These are phyloP conservation scores for Gasterosteus aculeatus DNA, from an alignment of 2,113 vertebrate genomes.

Conservation along the genomic window DNA sequence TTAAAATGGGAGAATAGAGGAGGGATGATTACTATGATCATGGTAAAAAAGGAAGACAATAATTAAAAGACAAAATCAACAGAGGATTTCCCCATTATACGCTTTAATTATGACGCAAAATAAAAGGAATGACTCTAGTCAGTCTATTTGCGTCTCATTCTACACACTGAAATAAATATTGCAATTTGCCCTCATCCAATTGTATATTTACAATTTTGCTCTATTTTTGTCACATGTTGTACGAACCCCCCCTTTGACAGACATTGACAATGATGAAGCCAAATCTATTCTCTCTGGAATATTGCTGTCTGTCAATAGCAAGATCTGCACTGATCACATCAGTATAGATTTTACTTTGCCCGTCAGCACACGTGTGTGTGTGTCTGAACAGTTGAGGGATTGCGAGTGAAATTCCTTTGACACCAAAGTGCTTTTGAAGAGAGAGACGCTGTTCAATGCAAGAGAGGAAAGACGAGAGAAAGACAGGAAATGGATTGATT, in stretches of 20 bases:
- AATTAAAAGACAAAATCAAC: constrained; percentile 24
- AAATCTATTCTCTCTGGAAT: constrained; percentile 65
- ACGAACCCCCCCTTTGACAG: background rate
- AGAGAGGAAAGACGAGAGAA: constrained; percentile 48
- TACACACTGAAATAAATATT: background rate
- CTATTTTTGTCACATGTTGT: too few relatives aligned
- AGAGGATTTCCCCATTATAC: constrained; percentile 36
- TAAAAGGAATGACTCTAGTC: constrained; percentile 9
- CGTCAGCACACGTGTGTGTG: constrained; percentile 17
- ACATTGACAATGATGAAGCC: constrained; percentile 72
- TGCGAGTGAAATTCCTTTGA: constrained; percentile 73
- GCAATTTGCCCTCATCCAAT: background rate
- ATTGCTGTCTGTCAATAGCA: constrained; percentile 68
- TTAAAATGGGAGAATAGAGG: constrained; percentile 22
- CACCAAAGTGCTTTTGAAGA: constrained; percentile 67
- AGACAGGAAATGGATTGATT: constrained; percentile 63
- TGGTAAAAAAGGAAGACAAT: constrained; percentile 26
- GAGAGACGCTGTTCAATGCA: constrained; percentile 29
- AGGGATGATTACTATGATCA: constrained; percentile 31
- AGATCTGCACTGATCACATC: constrained; percentile 71
- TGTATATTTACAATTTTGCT: background rate
- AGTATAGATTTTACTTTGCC: constrained; percentile 68
- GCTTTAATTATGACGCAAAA: constrained; percentile 48
- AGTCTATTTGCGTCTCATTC: background rate
- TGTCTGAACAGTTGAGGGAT: constrained; percentile 68